A percentile compares a stretch with the other conserved stretches of the same genome.
These are phyloP conservation scores for Drosophila kikkawai DNA, from an alignment of 1,140 invertebrate genomes.

Conservation along the genomic window DNA sequence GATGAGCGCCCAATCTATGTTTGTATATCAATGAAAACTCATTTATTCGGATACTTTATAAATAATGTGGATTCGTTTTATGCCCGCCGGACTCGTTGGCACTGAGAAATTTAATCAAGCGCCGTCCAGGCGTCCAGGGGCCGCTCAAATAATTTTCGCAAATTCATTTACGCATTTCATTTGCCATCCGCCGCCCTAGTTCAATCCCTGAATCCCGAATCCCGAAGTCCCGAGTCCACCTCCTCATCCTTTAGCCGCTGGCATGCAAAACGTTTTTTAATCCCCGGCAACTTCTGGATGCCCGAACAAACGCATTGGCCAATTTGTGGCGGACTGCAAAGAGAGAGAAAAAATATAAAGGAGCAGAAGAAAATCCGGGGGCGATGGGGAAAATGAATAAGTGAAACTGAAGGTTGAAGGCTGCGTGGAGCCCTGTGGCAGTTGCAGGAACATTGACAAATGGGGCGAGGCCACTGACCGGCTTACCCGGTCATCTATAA, in stretches of 20 bases:
- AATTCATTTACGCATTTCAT: slow-evolving; percentile 77
- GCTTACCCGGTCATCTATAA: slow-evolving; percentile 54
- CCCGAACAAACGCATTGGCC: slow-evolving; percentile 55
- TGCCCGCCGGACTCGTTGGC: slow-evolving; percentile 62
- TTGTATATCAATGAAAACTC: slow-evolving; percentile 74
- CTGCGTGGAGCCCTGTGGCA: slow-evolving; percentile 24
- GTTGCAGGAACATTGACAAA: slow-evolving; percentile 48
- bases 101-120: slow-evolving; percentile 74
- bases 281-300: slow-evolving; percentile 45
- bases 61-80: slow-evolving; percentile 67
- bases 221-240: not conserved
- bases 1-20: slow-evolving; percentile 59
- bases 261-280: slow-evolving; percentile 81
- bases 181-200: slow-evolving; percentile 27
- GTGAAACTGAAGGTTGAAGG: slow-evolving; percentile 51
- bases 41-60: slow-evolving; percentile 56
- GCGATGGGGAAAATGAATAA: slow-evolving; percentile 38
- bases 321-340: slow-evolving; percentile 48
- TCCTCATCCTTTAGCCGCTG: slow-evolving; percentile 28
- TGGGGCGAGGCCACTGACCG: slow-evolving; percentile 58
- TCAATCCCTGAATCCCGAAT: not conserved
- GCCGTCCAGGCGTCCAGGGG: slow-evolving; percentile 25
- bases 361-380: slow-evolving; percentile 22
- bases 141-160: slow-evolving; percentile 74
- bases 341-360: slow-evolving; percentile 6